Evolutionary conservation across 1,140 invertebrate species (phyloP).

Genomic region (Zaprionus ghesquierei): DNA sequence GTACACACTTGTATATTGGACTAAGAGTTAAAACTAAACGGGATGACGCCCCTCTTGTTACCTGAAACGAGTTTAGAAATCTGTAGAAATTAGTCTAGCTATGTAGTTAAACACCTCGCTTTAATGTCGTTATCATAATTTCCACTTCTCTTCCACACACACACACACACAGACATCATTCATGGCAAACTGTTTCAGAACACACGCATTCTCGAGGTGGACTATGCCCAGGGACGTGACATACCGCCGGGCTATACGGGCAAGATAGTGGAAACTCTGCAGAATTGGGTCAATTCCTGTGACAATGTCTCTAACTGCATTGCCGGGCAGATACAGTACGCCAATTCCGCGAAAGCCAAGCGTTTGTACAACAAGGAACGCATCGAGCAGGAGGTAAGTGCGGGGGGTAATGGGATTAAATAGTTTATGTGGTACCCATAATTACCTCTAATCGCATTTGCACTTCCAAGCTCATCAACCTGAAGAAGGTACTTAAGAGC

Average conservation of each 20-base stretch:
- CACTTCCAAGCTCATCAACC: slow-evolving; percentile 86
- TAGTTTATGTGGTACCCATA: not conserved
- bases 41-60: no score
- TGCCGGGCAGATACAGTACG: slow-evolving; percentile 93
- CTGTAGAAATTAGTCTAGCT: not conserved
- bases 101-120: not conserved
- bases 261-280: slow-evolving; percentile 90
- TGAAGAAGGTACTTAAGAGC: slow-evolving; percentile 92
- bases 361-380: slow-evolving; percentile 91
- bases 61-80: no score
- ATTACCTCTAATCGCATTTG: not conserved
- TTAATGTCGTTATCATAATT: not conserved
- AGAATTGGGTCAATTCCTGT: slow-evolving; percentile 95
- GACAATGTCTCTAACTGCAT: slow-evolving; percentile 94
- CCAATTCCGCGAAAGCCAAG: slow-evolving; percentile 93
- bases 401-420: not conserved
- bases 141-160: not conserved
- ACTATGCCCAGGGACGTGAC: slow-evolving; percentile 96
- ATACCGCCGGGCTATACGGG: slow-evolving; percentile 91
- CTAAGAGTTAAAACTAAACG: no score
- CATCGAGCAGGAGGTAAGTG: slow-evolving; percentile 92
- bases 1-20: not conserved
- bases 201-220: slow-evolving; percentile 95
- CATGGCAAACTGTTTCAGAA: slow-evolving; percentile 98
- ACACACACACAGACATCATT: slow-evolving; percentile 90